Base-by-base conservation (phyloP, 2,113 vertebrate genomes). In the Phyllostomus hastatus region DNA sequence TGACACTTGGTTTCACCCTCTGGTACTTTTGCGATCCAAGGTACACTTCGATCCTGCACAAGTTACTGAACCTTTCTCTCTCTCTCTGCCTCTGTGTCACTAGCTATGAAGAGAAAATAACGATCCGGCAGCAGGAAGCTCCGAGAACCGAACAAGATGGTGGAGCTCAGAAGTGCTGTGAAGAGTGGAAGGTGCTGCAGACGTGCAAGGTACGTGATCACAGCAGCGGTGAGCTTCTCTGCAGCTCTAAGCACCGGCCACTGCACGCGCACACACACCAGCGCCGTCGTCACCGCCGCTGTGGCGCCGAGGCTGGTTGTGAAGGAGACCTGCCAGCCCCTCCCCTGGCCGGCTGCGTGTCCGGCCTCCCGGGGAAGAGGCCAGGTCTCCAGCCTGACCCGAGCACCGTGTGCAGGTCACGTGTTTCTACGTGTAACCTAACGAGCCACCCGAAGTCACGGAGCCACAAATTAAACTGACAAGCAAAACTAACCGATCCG, bases 401-500 rank as follows among this genome's bases (percentile, higher is more conserved):
- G 75, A 83, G 59, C 78, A 72, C 38, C 85, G 46, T 76, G 17
- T 94, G 92, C 43, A 88, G 84, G 57, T 66, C 82, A 52, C 54
- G 50, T 66, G 46, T 48, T 89, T 52, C 78, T 54, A 31, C 10
- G 61, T 72, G 67, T 48, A 85, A 86, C 76, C 75, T 81, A 97
- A 94, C 73, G 72, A 97, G 93, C 90, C 66, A 92, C 48, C 82
- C 96, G 33, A 88, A 93, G 96, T 93, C 97, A 88, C 11, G 67
- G 26, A 96, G 91, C 85, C 89, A 97, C 97, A 97, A 95, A 97
- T 97, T 97, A 98, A 97, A 93, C 43, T 97, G 97, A 97, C 97
- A 97, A 97, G 93, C 73, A 94, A 96, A 97, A 95, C 94, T 91
- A 98, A 97, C 91, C 97, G 97, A 97, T 96, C 97, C 90, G 75